phyloP scores from a whole-genome alignment of 2,888 invertebrate genomes.

The Cabera pusaria region DNA sequence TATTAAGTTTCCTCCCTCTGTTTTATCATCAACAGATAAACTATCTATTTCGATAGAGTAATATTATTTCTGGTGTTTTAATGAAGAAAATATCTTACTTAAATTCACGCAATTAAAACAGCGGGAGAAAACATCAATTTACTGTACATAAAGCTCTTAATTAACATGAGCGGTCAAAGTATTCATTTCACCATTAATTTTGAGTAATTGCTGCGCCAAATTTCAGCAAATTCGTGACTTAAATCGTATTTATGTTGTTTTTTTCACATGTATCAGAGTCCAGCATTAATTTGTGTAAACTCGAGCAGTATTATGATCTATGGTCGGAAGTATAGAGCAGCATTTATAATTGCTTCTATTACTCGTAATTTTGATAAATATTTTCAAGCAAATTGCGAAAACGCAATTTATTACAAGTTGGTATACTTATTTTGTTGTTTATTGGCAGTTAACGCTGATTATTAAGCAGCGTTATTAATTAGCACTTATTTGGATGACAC shows the following conservation, averaged over 20 bases:
- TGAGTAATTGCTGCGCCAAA: slow-evolving; percentile 75
- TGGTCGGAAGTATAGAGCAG: slow-evolving; percentile 60
- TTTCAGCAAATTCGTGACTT: slow-evolving; percentile 71
- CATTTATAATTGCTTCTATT: slow-evolving; percentile 43
- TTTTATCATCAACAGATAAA: slow-evolving; percentile 8
- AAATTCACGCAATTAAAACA: slow-evolving; percentile 48
- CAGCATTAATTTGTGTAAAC: slow-evolving; percentile 67
- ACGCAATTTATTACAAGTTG: too few relatives aligned
- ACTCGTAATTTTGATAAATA: slow-evolving; percentile 39
- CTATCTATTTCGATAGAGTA: slow-evolving; percentile 2
- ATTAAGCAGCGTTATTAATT: too few relatives aligned
- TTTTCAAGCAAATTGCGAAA: slow-evolving; percentile 15
- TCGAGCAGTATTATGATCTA: slow-evolving; percentile 59
- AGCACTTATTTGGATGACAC: too few relatives aligned
- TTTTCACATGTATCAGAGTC: slow-evolving; percentile 61
- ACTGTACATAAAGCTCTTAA: slow-evolving; percentile 69
- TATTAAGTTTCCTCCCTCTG: slow-evolving; percentile 10
- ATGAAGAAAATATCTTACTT: slow-evolving; percentile 14
- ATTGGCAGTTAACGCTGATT: too few relatives aligned
- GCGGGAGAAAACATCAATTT: slow-evolving; percentile 45
- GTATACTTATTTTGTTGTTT: too few relatives aligned
- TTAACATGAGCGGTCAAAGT: slow-evolving; percentile 78
- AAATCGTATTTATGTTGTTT: slow-evolving; percentile 73
- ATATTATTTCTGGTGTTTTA: slow-evolving; percentile 11
- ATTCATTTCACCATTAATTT: slow-evolving; percentile 81